Conservation (phyloP, 2,888 invertebrate species). For the Macrosiphum euphorbiae region DNA sequence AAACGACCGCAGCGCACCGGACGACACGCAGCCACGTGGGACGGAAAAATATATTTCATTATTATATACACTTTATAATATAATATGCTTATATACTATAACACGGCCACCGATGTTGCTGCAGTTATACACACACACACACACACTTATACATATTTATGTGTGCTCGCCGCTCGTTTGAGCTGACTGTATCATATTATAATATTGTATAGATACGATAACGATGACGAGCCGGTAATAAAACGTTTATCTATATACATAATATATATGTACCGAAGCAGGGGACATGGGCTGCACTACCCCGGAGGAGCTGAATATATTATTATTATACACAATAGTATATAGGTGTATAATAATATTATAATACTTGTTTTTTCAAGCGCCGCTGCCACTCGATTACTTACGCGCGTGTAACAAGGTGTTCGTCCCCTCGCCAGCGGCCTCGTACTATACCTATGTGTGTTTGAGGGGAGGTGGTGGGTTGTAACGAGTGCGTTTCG, state of each 20-base stretch:
- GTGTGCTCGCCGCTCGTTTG: neutral
- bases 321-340: neutral
- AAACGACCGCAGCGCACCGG: neutral
- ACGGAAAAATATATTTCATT: neutral
- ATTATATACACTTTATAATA: neutral
- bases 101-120: neutral
- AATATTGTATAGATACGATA: neutral
- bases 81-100: neutral
- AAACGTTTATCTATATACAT: neutral
- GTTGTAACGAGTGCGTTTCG: neutral
- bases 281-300: neutral
- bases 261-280: neutral
- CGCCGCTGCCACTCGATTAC: constrained; percentile 30
- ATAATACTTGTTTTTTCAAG: constrained; percentile 10
- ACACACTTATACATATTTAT: neutral
- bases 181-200: neutral
- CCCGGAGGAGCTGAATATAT: constrained; percentile 15
- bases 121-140: neutral
- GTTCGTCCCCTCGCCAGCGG: neutral
- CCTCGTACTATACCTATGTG: neutral
- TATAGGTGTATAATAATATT: neutral
- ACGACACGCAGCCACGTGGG: constrained; percentile 2
- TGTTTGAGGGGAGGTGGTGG: neutral
- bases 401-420: constrained; percentile 1
- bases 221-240: constrained; percentile 4